phyloP scores from a whole-genome alignment of 2,888 invertebrate species.

The Periphyllus acericola region DNA sequence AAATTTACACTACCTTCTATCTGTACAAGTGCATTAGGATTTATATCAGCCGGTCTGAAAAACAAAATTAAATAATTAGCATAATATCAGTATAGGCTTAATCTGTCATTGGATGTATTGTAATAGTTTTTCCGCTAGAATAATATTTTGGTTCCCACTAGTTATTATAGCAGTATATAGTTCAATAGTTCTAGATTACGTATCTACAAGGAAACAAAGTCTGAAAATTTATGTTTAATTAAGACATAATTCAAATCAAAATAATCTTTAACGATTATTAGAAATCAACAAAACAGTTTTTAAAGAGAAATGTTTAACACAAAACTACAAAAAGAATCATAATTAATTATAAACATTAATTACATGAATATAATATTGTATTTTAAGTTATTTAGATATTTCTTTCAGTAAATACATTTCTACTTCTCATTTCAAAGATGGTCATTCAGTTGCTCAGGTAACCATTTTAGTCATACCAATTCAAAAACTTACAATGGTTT shows the following conservation, averaged over 20 bases:
- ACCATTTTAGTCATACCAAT: too few species aligned
- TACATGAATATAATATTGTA: too few species aligned
- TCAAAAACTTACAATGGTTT: slow-evolving; percentile 95
- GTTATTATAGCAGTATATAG: background rate
- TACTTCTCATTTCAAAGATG: too few species aligned
- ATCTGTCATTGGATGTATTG: background rate
- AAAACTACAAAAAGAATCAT: too few species aligned
- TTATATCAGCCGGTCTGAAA: slow-evolving; percentile 55
- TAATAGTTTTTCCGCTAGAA: background rate
- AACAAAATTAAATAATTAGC: slow-evolving; percentile 14
- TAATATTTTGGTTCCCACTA: background rate
- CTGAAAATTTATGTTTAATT: too few species aligned
- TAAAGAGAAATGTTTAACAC: too few species aligned
- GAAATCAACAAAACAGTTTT: background rate
- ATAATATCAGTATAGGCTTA: background rate
- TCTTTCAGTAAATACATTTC: background rate
- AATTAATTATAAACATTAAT: too few species aligned
- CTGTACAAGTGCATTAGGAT: slow-evolving; percentile 41
- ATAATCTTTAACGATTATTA: background rate
- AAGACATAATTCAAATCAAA: too few species aligned
- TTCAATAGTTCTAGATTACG: background rate
- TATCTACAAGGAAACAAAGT: background rate
- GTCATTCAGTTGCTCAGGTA: too few species aligned
- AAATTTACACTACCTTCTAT: slow-evolving; percentile 54
- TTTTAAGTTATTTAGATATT: background rate